A percentile compares a stretch with the other conserved stretches of the same genome.
These are phyloP conservation scores for Karalla daura DNA, from an alignment of 2,797 vertebrate species.

Conservation along the genomic window DNA sequence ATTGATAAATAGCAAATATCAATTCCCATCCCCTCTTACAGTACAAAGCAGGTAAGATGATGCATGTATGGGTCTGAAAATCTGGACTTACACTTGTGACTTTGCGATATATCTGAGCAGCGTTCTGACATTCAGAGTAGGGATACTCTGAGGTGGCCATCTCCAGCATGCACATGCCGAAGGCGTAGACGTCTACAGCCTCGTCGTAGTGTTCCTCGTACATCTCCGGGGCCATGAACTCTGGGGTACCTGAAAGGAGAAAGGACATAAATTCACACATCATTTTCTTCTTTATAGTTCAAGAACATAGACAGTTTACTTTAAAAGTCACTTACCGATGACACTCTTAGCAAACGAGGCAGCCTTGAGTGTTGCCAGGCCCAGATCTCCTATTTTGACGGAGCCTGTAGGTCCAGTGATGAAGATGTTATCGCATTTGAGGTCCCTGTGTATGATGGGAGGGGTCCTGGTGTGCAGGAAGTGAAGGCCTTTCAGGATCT, in stretches of 20 bases:
- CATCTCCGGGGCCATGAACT: conserved; percentile 99
- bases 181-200: conserved; percentile 97
- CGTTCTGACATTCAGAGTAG: conserved; percentile 98
- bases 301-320: not conserved
- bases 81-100: conserved; percentile 95
- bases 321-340: conserved; percentile 87
- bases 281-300: not conserved
- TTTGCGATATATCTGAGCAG: conserved; percentile 98
- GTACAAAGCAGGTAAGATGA: no score
- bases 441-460: conserved; percentile 97
- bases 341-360: conserved; percentile 99
- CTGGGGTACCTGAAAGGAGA: conserved; percentile 89
- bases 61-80: no score
- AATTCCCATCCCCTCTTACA: no score
- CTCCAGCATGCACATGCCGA: conserved; percentile 99
- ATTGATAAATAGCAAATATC: no score
- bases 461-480: conserved; percentile 97
- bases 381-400: conserved; percentile 98
- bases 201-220: conserved; percentile 99
- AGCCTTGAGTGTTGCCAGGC: conserved; percentile 96
- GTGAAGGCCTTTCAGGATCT: conserved; percentile 97
- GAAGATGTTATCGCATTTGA: conserved; percentile 99
- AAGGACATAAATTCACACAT: no score
- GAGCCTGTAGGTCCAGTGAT: conserved; percentile 98
- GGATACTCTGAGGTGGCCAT: conserved; percentile 99